A percentile compares a stretch with the other conserved stretches of the same genome.
Conservation (phyloP, 2,113 vertebrate species). For the Perca flavescens region DNA sequence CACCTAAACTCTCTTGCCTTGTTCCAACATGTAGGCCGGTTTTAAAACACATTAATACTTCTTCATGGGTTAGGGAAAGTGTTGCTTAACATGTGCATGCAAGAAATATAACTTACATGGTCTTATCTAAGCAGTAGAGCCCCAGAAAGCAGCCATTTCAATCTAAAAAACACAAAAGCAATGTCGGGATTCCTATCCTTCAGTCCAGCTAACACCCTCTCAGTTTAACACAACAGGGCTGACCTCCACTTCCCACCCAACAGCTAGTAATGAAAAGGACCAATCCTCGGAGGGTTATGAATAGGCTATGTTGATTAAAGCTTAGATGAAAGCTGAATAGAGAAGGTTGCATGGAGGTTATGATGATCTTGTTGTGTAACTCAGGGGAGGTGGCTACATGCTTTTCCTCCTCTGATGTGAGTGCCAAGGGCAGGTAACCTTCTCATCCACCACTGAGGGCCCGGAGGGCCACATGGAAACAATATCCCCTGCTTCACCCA, state of each 20-base stretch:
- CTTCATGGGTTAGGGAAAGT: slow-evolving; percentile 47
- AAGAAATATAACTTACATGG: slow-evolving; percentile 29
- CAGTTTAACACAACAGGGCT: slow-evolving; percentile 54
- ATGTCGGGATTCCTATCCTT: slow-evolving; percentile 42
- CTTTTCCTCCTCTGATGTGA: slow-evolving; percentile 64
- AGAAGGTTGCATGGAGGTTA: slow-evolving; percentile 69
- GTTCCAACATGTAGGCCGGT: slow-evolving; percentile 58
- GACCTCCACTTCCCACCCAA: slow-evolving; percentile 55
- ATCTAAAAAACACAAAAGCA: slow-evolving; percentile 39
- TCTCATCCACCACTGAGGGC: slow-evolving; percentile 32
- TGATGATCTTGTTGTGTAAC: slow-evolving; percentile 68
- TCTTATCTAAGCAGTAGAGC: slow-evolving; percentile 34
- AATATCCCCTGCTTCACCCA: slow-evolving; percentile 71
- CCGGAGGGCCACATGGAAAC: slow-evolving; percentile 63
- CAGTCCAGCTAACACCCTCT: slow-evolving; percentile 52
- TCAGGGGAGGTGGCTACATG: slow-evolving; percentile 58
- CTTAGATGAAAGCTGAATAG: slow-evolving; percentile 66
- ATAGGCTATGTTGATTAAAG: slow-evolving; percentile 61
- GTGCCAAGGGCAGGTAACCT: slow-evolving; percentile 71
- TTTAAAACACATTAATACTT: slow-evolving; percentile 56
- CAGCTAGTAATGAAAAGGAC: slow-evolving; percentile 40
- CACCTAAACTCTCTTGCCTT: slow-evolving; percentile 60
- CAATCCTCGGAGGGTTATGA: slow-evolving; percentile 38
- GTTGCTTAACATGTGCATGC: slow-evolving; percentile 47
- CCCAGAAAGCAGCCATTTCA: slow-evolving; percentile 18